Conservation (phyloP, 2,113 vertebrate genomes). For the Macaca nemestrina region DNA sequence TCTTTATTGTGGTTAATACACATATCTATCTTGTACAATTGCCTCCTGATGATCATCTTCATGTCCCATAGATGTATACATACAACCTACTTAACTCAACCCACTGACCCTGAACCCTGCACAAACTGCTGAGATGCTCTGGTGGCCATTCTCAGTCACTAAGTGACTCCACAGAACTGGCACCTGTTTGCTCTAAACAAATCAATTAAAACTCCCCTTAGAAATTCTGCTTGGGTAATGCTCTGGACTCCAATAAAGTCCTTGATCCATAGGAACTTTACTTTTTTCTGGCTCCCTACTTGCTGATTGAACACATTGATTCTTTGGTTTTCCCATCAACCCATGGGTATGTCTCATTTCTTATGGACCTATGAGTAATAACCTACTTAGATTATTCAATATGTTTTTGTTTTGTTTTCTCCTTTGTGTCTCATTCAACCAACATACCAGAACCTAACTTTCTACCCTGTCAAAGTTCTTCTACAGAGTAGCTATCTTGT, state of each 20-base stretch:
- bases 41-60: not conserved
- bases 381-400: not conserved
- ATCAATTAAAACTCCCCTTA: no score
- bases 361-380: not conserved
- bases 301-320: not conserved
- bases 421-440: not conserved
- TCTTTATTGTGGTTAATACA: no score
- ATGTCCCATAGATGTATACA: not conserved
- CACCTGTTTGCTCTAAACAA: not conserved
- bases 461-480: not conserved
- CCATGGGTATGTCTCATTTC: not conserved
- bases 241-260: not conserved
- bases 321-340: rapidly evolving
- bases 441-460: not conserved
- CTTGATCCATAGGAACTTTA: rapidly evolving
- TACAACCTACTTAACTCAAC: not conserved
- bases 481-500: no score
- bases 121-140: not conserved
- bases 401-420: not conserved
- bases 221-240: not conserved
- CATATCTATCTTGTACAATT: no score
- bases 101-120: not conserved
- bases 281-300: no score
- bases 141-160: not conserved
- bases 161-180: rapidly evolving